These are phyloP conservation scores for Drosophila ezoana DNA, from an alignment of 2,888 invertebrate genomes.

Conservation along the genomic window DNA sequence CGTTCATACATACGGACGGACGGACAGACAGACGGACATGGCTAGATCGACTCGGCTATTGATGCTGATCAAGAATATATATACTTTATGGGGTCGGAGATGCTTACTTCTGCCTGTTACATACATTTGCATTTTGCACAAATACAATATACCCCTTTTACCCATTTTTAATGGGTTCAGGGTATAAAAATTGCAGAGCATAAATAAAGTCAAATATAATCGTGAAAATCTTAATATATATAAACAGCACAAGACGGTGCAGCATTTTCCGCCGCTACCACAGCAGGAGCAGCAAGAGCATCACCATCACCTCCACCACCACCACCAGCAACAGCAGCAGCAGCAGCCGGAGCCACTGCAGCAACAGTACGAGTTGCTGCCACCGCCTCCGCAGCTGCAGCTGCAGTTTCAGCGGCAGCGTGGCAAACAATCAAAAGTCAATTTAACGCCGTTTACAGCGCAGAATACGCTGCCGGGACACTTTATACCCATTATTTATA, in stretches of 20 bases:
- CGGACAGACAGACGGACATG: no score
- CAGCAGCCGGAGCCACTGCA: conserved; percentile 48
- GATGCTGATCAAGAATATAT: no score
- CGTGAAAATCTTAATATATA: conserved; percentile 58
- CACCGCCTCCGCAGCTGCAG: conserved; percentile 40
- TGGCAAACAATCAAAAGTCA: conserved; percentile 83
- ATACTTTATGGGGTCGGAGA: no score
- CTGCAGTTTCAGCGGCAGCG: conserved; percentile 70
- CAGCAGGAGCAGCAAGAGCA: conserved; percentile 47
- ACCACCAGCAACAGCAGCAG: conserved; percentile 27
- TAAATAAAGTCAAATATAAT: conserved; percentile 69
- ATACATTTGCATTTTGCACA: no score
- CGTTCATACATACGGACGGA: no score
- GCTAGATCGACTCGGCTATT: no score
- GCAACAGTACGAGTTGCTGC: conserved; percentile 64
- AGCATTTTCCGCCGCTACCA: conserved; percentile 79
- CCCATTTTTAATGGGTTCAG: no score
- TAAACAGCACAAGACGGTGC: conserved; percentile 80
- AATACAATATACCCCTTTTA: no score
- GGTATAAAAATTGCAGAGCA: conserved; percentile 13
- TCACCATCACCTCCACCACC: conserved; percentile 27
- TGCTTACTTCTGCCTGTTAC: no score
- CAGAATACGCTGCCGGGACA: conserved; percentile 86
- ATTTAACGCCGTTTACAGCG: conserved; percentile 86
- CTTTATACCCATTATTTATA: conserved; percentile 86